Conservation (phyloP, 2,888 invertebrate species). For the Drosophila meridionalis region DNA sequence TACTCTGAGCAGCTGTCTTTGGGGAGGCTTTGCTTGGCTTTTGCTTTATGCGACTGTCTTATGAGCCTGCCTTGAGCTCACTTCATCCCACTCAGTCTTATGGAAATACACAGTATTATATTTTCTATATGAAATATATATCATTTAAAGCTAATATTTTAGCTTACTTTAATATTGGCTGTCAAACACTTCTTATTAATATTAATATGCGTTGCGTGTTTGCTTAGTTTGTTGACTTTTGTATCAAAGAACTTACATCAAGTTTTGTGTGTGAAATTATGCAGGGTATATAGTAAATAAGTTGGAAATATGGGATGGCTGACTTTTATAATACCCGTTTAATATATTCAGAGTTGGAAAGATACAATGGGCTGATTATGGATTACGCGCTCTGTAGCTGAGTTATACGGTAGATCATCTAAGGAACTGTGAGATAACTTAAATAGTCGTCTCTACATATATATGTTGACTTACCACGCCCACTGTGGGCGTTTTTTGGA, state of each 20-base stretch:
- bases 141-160: slow-evolving; percentile 1
- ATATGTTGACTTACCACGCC: background rate
- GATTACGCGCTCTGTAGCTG: too few species aligned
- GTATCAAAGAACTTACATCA: background rate
- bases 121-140: slow-evolving; percentile 1
- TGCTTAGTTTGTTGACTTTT: background rate
- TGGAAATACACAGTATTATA: background rate
- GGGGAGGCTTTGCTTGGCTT: background rate
- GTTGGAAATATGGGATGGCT: background rate
- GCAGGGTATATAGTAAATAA: background rate
- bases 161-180: background rate
- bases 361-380: too few species aligned
- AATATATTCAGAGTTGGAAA: too few species aligned
- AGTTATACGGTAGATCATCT: too few species aligned
- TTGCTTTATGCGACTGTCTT: background rate
- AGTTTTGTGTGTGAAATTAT: too few species aligned
- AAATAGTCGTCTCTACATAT: background rate
- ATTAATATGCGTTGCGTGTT: background rate
- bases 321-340: background rate
- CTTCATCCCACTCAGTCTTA: background rate
- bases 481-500: background rate
- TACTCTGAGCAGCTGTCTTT: slow-evolving; percentile 10
- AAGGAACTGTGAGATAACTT: too few species aligned
- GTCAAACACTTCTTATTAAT: background rate
- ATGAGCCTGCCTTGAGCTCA: background rate